These are phyloP conservation scores for Carpatolechia fugitivella DNA, from an alignment of 2,888 invertebrate genomes.

Conservation along the genomic window DNA sequence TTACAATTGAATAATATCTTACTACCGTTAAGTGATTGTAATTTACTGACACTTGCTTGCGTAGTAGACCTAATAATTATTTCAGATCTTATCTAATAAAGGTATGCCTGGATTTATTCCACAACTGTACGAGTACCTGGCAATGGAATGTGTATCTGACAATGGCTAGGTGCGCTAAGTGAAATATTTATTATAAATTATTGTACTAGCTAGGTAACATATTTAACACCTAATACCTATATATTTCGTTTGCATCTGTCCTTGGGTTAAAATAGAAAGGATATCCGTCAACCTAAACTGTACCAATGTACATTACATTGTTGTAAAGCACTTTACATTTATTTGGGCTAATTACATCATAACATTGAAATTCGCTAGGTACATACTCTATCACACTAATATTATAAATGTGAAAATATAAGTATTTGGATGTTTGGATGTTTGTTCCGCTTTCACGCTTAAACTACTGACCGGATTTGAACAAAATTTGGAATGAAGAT, in stretches of 20 bases:
- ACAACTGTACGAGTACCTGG: neutral
- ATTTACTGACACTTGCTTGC: constrained; percentile 9
- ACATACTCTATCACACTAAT: no score
- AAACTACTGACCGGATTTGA: no score
- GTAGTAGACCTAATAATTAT: constrained; percentile 1
- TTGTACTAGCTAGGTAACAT: constrained; percentile 28
- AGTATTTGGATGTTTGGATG: no score
- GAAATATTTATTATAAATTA: constrained; percentile 41
- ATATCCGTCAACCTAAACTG: constrained; percentile 56
- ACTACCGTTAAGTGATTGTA: neutral
- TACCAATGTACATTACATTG: constrained; percentile 32
- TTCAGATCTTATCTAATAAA: neutral
- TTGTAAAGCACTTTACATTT: neutral
- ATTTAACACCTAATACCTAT: no score
- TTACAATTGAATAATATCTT: neutral
- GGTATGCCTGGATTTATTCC: constrained; percentile 4
- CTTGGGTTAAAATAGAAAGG: constrained; percentile 73
- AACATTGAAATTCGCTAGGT: neutral
- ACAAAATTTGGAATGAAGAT: no score
- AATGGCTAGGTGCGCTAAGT: constrained; percentile 27
- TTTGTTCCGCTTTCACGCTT: no score
- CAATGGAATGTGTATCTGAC: constrained; percentile 14
- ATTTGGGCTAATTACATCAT: constrained; percentile 12
- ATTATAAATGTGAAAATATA: no score
- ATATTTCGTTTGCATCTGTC: constrained; percentile 68